These are phyloP conservation scores for Thumatha senex DNA, from an alignment of 2,888 invertebrate genomes.

Conservation along the genomic window DNA sequence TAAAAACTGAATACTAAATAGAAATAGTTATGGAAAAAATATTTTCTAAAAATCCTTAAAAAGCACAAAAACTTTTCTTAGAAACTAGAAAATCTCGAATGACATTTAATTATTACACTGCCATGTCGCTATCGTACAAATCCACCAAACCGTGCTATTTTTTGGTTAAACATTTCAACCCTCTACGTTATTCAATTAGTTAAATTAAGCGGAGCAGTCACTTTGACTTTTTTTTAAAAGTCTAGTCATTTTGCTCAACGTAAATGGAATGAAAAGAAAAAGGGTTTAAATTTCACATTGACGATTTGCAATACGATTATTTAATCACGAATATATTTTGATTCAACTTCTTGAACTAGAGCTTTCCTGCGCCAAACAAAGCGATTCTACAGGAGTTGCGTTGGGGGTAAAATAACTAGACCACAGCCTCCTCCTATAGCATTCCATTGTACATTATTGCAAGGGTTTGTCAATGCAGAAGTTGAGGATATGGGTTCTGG, in stretches of 20 bases:
- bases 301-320: too few relatives aligned
- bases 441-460: too few relatives aligned
- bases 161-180: constrained; percentile 32
- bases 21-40: too few relatives aligned
- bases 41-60: constrained; percentile 19
- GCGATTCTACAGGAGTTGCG: too few relatives aligned
- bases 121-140: constrained; percentile 8
- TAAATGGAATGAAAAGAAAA: not conserved
- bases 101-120: constrained; percentile 38
- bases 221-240: constrained; percentile 15
- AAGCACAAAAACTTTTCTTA: constrained; percentile 18
- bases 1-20: too few relatives aligned
- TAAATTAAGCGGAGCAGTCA: constrained; percentile 35
- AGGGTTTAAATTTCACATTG: not conserved
- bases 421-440: too few relatives aligned
- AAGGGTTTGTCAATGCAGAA: too few relatives aligned
- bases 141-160: constrained; percentile 23
- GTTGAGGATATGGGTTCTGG: too few relatives aligned
- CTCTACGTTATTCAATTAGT: constrained; percentile 37
- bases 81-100: constrained; percentile 28
- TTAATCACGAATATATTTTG: too few relatives aligned
- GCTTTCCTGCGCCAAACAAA: too few relatives aligned
- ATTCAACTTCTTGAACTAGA: too few relatives aligned
- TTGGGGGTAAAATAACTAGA: too few relatives aligned
- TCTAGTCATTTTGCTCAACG: constrained; percentile 9